phyloP scores from a whole-genome alignment of 2,113 vertebrate species.

The Dasypus novemcinctus region DNA sequence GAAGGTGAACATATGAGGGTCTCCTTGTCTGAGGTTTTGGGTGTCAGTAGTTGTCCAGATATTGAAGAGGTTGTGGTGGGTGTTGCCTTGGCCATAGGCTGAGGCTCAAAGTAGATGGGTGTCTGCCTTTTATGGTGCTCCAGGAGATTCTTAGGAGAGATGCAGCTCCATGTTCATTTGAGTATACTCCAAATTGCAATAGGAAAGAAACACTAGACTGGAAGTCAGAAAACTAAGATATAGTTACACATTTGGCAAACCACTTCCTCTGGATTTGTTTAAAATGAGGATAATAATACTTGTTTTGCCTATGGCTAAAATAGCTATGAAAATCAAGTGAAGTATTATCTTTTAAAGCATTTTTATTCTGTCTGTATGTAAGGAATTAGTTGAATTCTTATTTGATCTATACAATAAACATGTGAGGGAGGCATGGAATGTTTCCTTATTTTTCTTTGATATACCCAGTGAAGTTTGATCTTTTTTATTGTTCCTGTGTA shows the following conservation, averaged over 20 bases:
- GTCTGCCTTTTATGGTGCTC: neutral
- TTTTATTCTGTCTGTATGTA: neutral
- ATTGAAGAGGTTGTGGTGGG: neutral
- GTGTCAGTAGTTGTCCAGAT: constrained; percentile 15
- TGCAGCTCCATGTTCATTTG: neutral
- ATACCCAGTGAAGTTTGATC: constrained; percentile 14
- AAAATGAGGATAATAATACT: neutral
- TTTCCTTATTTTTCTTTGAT: constrained; percentile 49
- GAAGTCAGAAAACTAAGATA: constrained; percentile 6
- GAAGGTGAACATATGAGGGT: neutral
- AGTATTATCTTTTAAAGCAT: neutral
- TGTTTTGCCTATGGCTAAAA: neutral
- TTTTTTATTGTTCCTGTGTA: neutral
- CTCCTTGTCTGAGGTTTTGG: constrained; percentile 31
- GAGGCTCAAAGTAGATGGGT: neutral
- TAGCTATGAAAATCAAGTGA: constrained; percentile 39
- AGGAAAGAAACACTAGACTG: neutral
- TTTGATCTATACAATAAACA: neutral
- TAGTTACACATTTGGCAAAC: constrained; percentile 2
- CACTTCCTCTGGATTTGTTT: constrained; percentile 11
- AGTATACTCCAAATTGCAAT: neutral
- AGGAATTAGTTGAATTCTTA: constrained; percentile 25
- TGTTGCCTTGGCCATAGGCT: neutral
- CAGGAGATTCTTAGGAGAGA: constrained; percentile 1
- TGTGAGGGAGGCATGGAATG: neutral